Percentiles rank a stretch among this genome's conserved stretches.
Conservation (phyloP, 2,888 invertebrate genomes). For the Brenthis hecate region DNA sequence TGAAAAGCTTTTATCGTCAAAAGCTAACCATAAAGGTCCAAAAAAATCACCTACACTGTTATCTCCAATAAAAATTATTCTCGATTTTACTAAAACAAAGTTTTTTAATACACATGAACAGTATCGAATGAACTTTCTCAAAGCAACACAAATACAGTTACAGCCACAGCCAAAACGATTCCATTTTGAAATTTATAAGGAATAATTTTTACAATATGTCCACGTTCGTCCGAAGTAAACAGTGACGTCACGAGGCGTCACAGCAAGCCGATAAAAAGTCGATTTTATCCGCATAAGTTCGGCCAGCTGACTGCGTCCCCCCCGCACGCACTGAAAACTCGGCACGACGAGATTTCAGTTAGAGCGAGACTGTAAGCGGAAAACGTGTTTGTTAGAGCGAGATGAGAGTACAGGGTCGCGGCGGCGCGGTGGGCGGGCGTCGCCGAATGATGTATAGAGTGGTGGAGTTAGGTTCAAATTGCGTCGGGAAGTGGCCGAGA, state of each 20-base stretch:
- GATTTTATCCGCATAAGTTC: slow-evolving; percentile 82
- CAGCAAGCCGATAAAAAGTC: slow-evolving; percentile 79
- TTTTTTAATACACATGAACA: not conserved
- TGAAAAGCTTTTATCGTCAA: slow-evolving; percentile 20
- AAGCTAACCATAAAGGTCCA: not conserved
- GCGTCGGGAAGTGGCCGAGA: slow-evolving; percentile 89
- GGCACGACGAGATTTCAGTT: slow-evolving; percentile 73
- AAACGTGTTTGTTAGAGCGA: slow-evolving; percentile 47
- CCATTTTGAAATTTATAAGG: not conserved
- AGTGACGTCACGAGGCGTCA: slow-evolving; percentile 82
- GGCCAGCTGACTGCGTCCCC: slow-evolving; percentile 79
- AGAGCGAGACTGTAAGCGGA: slow-evolving; percentile 49
- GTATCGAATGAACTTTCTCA: not conserved
- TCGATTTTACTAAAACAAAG: not conserved
- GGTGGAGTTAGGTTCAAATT: slow-evolving; percentile 89
- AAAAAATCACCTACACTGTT: slow-evolving; percentile 8
- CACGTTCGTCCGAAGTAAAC: slow-evolving; percentile 67
- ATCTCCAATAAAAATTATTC: not conserved
- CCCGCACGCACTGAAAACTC: slow-evolving; percentile 71
- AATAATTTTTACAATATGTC: slow-evolving; percentile 28
- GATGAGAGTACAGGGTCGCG: slow-evolving; percentile 58
- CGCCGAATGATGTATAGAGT: slow-evolving; percentile 87
- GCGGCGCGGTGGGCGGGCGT: slow-evolving; percentile 79
- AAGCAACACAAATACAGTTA: not conserved
- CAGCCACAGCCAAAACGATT: not conserved